phyloP scores from a whole-genome alignment of 2,113 vertebrate genomes.

The Rhizomys pruinosus region DNA sequence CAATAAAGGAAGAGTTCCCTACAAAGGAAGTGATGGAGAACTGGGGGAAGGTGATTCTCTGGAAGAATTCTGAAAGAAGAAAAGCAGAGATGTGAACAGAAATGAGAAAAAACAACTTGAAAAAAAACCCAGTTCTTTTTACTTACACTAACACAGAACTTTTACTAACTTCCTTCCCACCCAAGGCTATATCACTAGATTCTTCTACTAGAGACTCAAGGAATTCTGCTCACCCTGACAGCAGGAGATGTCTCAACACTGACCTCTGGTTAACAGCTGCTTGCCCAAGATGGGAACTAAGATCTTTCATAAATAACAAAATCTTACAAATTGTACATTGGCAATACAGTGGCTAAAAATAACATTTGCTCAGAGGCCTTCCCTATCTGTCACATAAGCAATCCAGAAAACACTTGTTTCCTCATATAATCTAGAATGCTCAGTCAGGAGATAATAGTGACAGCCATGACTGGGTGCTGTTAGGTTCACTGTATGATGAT shows the following conservation, averaged over 20 bases:
- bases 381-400: not conserved
- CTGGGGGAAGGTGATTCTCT: not conserved
- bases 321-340: not conserved
- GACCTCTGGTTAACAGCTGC: not conserved
- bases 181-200: not conserved
- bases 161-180: not conserved
- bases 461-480: not conserved
- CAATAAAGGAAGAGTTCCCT: not conserved
- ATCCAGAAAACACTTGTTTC: not conserved
- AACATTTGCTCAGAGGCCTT: not conserved
- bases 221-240: not conserved
- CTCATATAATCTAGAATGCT: not conserved
- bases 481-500: not conserved
- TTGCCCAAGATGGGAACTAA: not conserved
- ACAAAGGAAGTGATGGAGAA: not conserved
- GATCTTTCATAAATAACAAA: not conserved
- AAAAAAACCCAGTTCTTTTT: not conserved
- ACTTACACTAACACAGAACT: not conserved
- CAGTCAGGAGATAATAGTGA: not conserved
- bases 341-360: not conserved
- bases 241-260: not conserved
- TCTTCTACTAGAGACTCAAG: not conserved
- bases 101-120: not conserved
- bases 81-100: not conserved
- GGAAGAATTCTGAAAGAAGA: constrained; percentile 1